Evolutionary conservation across 2,797 vertebrate genomes (phyloP), one percentile per base, ranked within the genome.

Genomic region (Sebastes taczanowskii): DNA sequence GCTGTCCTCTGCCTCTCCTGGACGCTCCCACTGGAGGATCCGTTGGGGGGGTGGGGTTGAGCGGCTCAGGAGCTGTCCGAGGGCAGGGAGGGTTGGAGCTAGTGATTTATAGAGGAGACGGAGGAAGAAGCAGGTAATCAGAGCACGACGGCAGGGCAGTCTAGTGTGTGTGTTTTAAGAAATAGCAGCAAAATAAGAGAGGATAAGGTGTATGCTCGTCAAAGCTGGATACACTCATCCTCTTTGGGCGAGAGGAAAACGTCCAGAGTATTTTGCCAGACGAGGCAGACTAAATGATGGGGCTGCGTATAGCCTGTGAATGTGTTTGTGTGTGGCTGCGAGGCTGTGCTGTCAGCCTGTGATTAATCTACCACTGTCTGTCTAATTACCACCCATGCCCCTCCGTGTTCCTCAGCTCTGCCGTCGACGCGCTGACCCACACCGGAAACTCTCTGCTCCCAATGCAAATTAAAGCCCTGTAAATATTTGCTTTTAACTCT

Each of bases 401-500:
- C 88, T 80, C 75, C 30, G 23, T 80, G 85, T 86, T 91, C 81
- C 76, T 67, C 67, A 2, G 72, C 78, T 66, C 69, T 38, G 35
- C 74, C 32, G 14, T 35, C 27, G 83, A 77, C 22, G 66, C 81
- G 1, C 76, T 94, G 94, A 94, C 93, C 95, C 92, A 81, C 84
- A 49, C 82, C 72, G 66, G 86, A 88, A 90, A 71, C 86, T 11
- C 58, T 1, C 30, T 42, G 78, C 86, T 87, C 85, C 86, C 78
- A 55, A 78, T 78, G 77, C 92, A 93, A 92, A 95, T 93, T 92
- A 93, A 91, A 93, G 71, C 89, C 87, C 85, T 92, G 92, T 94
- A 95, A 96, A 95, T 95, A 94, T 95, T 95, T 95, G 87, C 90
- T 92, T 94, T 95, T 93, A 95, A 94, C 93, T 95, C 91, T 92